A percentile compares a stretch with the other conserved stretches of the same genome.
phyloP scores from a whole-genome alignment of 2,888 invertebrate genomes.

The Bugulina stolonifera region DNA sequence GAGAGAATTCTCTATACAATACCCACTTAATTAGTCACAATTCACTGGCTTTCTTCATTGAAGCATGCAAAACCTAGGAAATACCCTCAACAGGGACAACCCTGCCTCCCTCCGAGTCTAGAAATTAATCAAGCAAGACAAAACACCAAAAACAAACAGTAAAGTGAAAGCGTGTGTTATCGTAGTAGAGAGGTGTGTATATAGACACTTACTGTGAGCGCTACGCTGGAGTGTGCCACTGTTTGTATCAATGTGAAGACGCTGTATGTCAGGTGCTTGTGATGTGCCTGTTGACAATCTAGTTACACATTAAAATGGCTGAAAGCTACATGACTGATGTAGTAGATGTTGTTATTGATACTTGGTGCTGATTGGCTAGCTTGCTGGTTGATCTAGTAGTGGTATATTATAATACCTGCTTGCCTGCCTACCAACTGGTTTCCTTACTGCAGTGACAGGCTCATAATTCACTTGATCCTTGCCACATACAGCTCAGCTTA shows the following conservation, averaged over 20 bases:
- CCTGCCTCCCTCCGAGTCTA: background rate
- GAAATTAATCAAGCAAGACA: conserved; percentile 26
- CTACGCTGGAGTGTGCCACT: too few species aligned
- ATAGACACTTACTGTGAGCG: too few species aligned
- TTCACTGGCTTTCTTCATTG: conserved; percentile 23
- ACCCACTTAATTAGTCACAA: conserved; percentile 20
- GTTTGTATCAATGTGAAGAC: background rate
- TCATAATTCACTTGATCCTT: background rate
- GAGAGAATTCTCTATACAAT: too few species aligned
- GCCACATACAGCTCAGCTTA: background rate
- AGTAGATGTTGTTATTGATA: background rate
- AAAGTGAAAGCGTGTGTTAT: background rate
- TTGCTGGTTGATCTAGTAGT: too few species aligned
- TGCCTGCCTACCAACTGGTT: conserved; percentile 1
- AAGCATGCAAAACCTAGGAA: conserved; percentile 21
- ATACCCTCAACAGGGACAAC: background rate
- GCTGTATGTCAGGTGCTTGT: too few species aligned
- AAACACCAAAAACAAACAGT: too few species aligned
- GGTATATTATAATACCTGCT: background rate
- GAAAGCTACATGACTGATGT: background rate
- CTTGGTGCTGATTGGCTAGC: conserved; percentile 6
- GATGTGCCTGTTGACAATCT: too few species aligned
- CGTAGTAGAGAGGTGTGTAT: background rate
- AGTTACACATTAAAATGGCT: background rate
- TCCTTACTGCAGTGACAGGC: background rate